Evolutionary conservation across 2,113 vertebrate genomes (phyloP).

Genomic region (Typhlomys cinereus): DNA sequence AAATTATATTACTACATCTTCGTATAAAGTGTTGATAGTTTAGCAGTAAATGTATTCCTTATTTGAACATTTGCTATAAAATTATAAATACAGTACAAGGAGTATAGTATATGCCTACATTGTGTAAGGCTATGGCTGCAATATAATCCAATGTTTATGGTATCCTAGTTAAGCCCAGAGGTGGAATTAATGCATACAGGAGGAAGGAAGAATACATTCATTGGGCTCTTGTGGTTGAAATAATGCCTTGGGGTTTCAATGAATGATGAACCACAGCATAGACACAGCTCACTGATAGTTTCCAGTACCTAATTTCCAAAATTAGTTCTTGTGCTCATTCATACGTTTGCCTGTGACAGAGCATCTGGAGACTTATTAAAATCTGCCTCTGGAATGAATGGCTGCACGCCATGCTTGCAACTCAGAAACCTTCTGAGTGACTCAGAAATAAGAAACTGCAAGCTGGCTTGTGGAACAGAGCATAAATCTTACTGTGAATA

Average conservation of each 20-base stretch:
- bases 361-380: constrained; percentile 45
- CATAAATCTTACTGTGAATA: constrained; percentile 15
- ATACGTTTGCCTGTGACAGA: background rate
- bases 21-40: background rate
- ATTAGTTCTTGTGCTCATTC: constrained; percentile 33
- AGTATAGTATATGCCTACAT: background rate
- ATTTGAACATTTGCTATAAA: constrained; percentile 8
- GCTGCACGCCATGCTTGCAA: background rate
- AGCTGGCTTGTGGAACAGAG: background rate
- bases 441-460: constrained; percentile 21
- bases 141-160: constrained; percentile 45
- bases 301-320: background rate
- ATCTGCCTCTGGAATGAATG: constrained; percentile 8
- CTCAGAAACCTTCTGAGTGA: background rate
- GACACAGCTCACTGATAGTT: constrained; percentile 24
- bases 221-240: background rate
- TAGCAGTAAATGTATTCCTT: background rate
- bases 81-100: background rate
- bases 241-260: constrained; percentile 6
- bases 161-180: background rate
- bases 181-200: background rate
- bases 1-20: background rate
- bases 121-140: background rate
- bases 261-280: constrained; percentile 32
- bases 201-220: background rate